Conservation (phyloP, 2,888 invertebrate genomes). For the Ectobius pallidus region DNA sequence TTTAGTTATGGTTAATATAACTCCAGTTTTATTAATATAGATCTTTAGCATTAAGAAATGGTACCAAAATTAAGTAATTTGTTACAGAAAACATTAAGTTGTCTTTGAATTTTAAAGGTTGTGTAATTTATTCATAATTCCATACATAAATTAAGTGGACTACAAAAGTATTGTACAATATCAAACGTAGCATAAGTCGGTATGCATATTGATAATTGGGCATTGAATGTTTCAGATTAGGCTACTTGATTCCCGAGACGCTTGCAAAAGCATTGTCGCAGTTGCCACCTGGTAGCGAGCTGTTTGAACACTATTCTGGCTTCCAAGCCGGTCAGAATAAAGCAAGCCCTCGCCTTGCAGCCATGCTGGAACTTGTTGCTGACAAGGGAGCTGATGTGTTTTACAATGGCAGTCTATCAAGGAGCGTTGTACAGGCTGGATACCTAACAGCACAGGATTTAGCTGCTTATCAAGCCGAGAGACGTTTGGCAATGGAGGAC, state of each 20-base stretch:
- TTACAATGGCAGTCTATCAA: conserved; percentile 55
- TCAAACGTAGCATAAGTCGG: too few relatives aligned
- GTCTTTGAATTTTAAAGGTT: too few relatives aligned
- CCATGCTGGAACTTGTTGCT: conserved; percentile 61
- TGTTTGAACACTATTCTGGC: too few relatives aligned
- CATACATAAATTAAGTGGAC: too few relatives aligned
- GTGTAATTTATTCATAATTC: too few relatives aligned
- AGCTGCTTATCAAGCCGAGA: conserved; percentile 40
- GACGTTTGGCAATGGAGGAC: conserved; percentile 36
- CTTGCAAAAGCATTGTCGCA: conserved; percentile 51
- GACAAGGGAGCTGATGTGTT: conserved; percentile 51
- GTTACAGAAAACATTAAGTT: too few relatives aligned
- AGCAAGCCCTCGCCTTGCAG: conserved; percentile 59
- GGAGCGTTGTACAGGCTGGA: conserved; percentile 54
- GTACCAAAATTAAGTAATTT: too few relatives aligned
- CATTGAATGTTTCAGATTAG: conserved; percentile 53
- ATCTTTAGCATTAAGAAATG: too few relatives aligned
- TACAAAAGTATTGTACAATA: too few relatives aligned
- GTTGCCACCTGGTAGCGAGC: neutral
- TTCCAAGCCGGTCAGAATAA: conserved; percentile 57
- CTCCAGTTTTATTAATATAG: too few relatives aligned
- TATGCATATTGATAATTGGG: too few relatives aligned
- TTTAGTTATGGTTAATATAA: too few relatives aligned
- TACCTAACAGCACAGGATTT: conserved; percentile 46
- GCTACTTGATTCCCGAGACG: conserved; percentile 59